phyloP scores from a whole-genome alignment of 2,797 vertebrate genomes.

The Anguilla pacifica region DNA sequence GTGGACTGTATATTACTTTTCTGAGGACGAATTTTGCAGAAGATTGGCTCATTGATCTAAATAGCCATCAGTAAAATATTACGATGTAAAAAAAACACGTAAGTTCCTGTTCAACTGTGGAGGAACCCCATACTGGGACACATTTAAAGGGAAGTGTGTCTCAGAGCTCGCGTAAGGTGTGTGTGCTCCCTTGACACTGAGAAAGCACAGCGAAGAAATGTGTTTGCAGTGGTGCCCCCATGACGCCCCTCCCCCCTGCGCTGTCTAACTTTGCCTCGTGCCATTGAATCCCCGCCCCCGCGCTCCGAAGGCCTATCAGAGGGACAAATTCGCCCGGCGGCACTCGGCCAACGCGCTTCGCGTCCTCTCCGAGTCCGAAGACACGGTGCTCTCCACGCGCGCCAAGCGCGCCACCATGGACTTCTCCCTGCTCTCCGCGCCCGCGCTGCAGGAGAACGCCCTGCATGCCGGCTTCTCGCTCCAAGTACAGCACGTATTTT shows the following conservation, averaged over 20 bases:
- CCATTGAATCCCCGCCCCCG: slow-evolving; percentile 49
- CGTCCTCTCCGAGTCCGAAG: slow-evolving; percentile 68
- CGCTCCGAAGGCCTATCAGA: slow-evolving; percentile 63
- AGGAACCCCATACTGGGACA: not conserved
- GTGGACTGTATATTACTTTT: too few relatives aligned
- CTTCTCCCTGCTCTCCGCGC: slow-evolving; percentile 82
- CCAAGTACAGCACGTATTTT: slow-evolving; percentile 65
- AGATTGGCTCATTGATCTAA: not conserved
- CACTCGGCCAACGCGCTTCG: slow-evolving; percentile 82
- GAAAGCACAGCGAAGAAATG: not conserved
- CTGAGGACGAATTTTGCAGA: not conserved
- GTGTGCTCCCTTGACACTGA: not conserved
- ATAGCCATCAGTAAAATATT: not conserved
- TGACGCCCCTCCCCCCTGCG: slow-evolving; percentile 20
- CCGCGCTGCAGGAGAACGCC: slow-evolving; percentile 65
- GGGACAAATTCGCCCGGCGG: slow-evolving; percentile 82
- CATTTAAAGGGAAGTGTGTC: not conserved
- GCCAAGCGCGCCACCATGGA: slow-evolving; percentile 87
- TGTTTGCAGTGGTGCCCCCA: not conserved
- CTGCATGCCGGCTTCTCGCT: slow-evolving; percentile 59
- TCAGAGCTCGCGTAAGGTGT: not conserved
- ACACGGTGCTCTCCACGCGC: slow-evolving; percentile 63
- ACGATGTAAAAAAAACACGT: not conserved
- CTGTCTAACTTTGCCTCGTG: slow-evolving; percentile 35
- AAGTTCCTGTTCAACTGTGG: not conserved